phyloP scores from a whole-genome alignment of 2,113 vertebrate species.

The Antechinus flavipes region DNA sequence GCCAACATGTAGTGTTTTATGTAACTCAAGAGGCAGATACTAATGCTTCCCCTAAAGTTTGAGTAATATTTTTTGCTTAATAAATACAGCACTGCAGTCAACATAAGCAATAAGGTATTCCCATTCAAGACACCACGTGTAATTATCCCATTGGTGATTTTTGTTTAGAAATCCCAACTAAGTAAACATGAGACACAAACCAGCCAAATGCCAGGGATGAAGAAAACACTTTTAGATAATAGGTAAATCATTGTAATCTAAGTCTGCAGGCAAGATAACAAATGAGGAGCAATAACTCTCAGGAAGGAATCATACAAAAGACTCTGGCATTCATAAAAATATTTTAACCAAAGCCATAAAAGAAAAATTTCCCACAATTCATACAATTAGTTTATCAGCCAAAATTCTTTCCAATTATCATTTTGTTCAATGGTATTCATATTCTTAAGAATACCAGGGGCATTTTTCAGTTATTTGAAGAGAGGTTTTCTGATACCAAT shows the following conservation, averaged over 20 bases:
- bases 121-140: background rate
- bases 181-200: background rate
- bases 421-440: background rate
- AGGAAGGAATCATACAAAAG: slow-evolving; percentile 2
- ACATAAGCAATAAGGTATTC: background rate
- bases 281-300: slow-evolving; percentile 9
- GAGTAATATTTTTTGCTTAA: slow-evolving; percentile 1
- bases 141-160: slow-evolving; percentile 2
- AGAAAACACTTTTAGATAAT: background rate
- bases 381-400: background rate
- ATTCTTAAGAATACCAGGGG: background rate
- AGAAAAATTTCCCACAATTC: background rate
- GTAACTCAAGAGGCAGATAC: background rate
- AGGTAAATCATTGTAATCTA: background rate
- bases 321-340: background rate
- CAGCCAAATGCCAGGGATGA: slow-evolving; percentile 1
- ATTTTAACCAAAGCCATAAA: background rate
- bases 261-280: slow-evolving; percentile 37
- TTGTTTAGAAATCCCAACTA: slow-evolving; percentile 9
- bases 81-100: slow-evolving; percentile 5
- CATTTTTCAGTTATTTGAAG: background rate
- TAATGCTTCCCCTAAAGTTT: slow-evolving; percentile 2
- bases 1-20: background rate
- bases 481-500: background rate
- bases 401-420: background rate